Evolutionary conservation across 2,888 invertebrate species (phyloP), one percentile per base, ranked within the genome.

Genomic region (Chalcosyrphus nemorum): DNA sequence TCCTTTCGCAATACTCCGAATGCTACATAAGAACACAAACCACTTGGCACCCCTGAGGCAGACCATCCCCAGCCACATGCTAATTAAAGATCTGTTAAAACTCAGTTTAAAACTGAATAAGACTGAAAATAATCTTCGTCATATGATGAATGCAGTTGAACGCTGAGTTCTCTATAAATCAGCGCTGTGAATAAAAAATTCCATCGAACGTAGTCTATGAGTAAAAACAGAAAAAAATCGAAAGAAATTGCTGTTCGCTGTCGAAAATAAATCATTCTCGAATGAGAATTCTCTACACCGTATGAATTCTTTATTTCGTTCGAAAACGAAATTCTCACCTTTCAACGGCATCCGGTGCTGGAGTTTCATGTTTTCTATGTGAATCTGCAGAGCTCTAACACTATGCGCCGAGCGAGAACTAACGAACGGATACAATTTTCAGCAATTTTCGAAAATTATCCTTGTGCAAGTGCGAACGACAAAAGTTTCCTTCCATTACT

Each of bases 361-460:
- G 24, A 29, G 52, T 41, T 59, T 0, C 61, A 52, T 52, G 72
- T 63, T 63, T 24, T 32, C 54, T 35, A 11, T 54, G n/a, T n/a
- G 6, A 56, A 45, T n/a, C 35, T 21, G 52, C 72, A 74, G n/a
- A n/a, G n/a, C n/a, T n/a, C 35, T 56, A 13, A n/a, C 54, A 17
- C 54, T 17, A 13, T 13, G 13, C 19, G 15, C 21, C 27, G 9
- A 57, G 13, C 32, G n/a, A 50, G 9, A 57, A 19, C 32, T 7
- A 50, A 15, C 15, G 21, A 70, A 54, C 45, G 77, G 70, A 77
- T 54, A 61, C 59, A 77, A 61, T 76, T 76, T 68, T 68, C 50
- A 68, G 70, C 77, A 63, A 77, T 77, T 77, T 77, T 77, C 70
- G 52, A 77, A 76, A 70, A 77, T 77, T 70, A 70, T 70, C 61